Base-by-base conservation (phyloP, 2,888 invertebrate genomes). In the Drosophila vallismaia region DNA sequence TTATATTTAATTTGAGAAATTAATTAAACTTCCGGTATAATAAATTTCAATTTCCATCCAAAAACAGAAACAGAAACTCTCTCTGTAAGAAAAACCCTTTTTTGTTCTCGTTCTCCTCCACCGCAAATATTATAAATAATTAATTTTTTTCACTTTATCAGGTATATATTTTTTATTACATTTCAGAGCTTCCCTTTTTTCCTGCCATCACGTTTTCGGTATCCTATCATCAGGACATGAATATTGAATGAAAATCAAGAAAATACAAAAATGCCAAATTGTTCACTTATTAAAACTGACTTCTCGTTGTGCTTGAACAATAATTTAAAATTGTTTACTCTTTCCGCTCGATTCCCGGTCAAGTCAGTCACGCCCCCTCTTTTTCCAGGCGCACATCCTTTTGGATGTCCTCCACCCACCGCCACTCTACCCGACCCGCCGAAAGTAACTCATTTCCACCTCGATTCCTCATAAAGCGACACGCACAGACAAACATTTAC, bases 371-470 rank as follows among this genome's bases (percentile, higher is more conserved):
- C 38, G 36, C 63, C 29, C 33, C n/a, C 12, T 3, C 9, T 3
- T 26, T 9, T 9, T 31, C 8, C 3, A 4, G 4, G 28, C 6
- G 28, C 58, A 56, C 42, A 29, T 36, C 44, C 56, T 59, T 56
- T 36, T 38, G 19, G 19, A 19, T 45, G 54, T 4, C 28, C 28
- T 28, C 28, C 28, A 4, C 31, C 19, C 45, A 19, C 10, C 2
- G n/a, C n/a, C n/a, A n/a, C n/a, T n/a, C n/a, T n/a, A n/a, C n/a
- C n/a, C n/a, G 19, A 9, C n/a, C 8, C 6, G 14, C 4, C 1
- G n/a, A 9, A 7, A 36, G 77, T 57, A 57, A 58, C 60, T 75
- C 52, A 57, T 75, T 75, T 77, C 58, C 60, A 75, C 59, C 58
- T 57, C 56, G 49, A 46, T 48, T 69, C 70, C 42, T 57, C 58